A percentile compares a stretch with the other conserved stretches of the same genome.
phyloP scores from a whole-genome alignment of 1,140 invertebrate species.

The Aphidius ervi region DNA sequence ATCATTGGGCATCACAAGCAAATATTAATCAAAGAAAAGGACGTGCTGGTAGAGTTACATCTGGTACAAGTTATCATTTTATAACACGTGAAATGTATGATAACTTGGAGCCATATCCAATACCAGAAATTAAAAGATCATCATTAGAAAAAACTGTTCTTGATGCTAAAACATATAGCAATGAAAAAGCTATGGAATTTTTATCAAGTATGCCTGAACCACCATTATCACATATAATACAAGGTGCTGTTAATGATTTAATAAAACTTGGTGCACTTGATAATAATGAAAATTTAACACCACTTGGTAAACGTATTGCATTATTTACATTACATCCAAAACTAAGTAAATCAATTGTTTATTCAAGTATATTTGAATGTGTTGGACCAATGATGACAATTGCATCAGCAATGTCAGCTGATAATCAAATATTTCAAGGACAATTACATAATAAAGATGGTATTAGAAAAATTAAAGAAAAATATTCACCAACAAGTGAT shows the following conservation, averaged over 20 bases:
- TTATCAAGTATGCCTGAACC: slow-evolving; percentile 56
- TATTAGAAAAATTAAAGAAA: slow-evolving; percentile 50
- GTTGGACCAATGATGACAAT: slow-evolving; percentile 46
- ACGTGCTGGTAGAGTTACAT: slow-evolving; percentile 64
- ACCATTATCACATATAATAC: slow-evolving; percentile 49
- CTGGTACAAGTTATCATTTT: slow-evolving; percentile 77
- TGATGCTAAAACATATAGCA: slow-evolving; percentile 55
- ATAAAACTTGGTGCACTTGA: slow-evolving; percentile 56
- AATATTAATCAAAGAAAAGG: slow-evolving; percentile 64
- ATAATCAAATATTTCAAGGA: slow-evolving; percentile 36
- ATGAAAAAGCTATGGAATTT: slow-evolving; percentile 54
- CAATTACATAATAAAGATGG: slow-evolving; percentile 32
- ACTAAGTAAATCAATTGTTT: slow-evolving; percentile 56
- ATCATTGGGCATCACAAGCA: slow-evolving; percentile 57
- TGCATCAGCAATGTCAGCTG: slow-evolving; percentile 34
- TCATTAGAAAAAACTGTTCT: slow-evolving; percentile 64
- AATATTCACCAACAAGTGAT: slow-evolving; percentile 54
- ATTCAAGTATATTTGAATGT: slow-evolving; percentile 54
- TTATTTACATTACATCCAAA: slow-evolving; percentile 56
- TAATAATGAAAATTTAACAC: slow-evolving; percentile 55
- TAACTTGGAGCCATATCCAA: slow-evolving; percentile 51
- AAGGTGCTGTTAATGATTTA: slow-evolving; percentile 54
- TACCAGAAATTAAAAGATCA: slow-evolving; percentile 61
- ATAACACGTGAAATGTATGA: slow-evolving; percentile 55
- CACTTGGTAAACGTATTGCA: slow-evolving; percentile 55